These are phyloP conservation scores for Dipodomys ordii DNA, from an alignment of 2,113 vertebrate genomes.

Conservation along the genomic window DNA sequence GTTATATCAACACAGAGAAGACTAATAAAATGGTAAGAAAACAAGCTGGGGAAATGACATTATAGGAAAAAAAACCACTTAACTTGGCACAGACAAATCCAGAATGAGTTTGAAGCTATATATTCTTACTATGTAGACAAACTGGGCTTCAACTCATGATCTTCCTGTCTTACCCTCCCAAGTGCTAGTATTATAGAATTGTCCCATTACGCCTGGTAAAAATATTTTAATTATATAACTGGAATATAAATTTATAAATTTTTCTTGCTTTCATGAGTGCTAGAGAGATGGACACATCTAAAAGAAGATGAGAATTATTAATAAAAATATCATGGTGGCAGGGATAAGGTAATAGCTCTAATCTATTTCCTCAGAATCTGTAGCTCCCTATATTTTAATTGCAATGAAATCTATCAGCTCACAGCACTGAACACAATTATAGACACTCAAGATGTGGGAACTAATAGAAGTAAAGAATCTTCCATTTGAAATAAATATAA, in stretches of 20 bases:
- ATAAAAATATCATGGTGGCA: background rate
- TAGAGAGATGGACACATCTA: background rate
- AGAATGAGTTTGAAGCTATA: background rate
- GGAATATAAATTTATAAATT: background rate
- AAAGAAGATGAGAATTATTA: constrained; percentile 21
- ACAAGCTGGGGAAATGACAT: background rate
- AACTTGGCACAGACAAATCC: constrained; percentile 18
- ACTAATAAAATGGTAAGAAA: background rate
- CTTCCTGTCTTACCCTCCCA: background rate
- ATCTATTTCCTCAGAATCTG: constrained; percentile 44
- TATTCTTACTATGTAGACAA: background rate
- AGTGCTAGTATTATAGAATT: background rate
- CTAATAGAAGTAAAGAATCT: constrained; percentile 5
- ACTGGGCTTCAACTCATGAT: background rate
- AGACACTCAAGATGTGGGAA: background rate
- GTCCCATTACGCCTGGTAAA: background rate
- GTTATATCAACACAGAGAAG: background rate
- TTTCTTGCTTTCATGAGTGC: background rate
- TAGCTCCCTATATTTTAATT: constrained; percentile 38
- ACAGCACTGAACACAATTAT: constrained; percentile 2
- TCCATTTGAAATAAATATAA: constrained; percentile 44
- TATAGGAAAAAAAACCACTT: constrained; percentile 20
- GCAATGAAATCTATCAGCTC: constrained; percentile 38
- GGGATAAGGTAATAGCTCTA: background rate
- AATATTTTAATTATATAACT: background rate